Conservation (phyloP, 2,797 vertebrate species). For the Ctenosaura bakeri region DNA sequence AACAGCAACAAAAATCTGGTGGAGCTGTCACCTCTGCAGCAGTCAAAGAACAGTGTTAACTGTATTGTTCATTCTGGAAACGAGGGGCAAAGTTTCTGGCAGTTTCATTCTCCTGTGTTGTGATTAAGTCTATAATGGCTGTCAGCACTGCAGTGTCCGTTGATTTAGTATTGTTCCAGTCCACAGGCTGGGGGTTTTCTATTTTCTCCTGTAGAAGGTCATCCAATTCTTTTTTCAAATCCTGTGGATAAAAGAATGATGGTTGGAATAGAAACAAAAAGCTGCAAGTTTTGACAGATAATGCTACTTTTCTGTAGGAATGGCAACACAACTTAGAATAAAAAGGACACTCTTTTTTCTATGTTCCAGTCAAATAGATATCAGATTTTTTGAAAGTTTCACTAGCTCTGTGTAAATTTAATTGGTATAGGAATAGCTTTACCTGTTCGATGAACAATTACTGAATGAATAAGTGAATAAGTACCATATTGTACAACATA, state of each 20-base stretch:
- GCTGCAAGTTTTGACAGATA: neutral
- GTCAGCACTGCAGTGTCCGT: slow-evolving; percentile 95
- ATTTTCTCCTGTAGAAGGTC: slow-evolving; percentile 94
- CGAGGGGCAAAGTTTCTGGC: slow-evolving; percentile 75
- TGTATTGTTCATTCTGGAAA: slow-evolving; percentile 73
- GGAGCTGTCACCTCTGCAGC: slow-evolving; percentile 8
- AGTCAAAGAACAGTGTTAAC: slow-evolving; percentile 67
- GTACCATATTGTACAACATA: neutral
- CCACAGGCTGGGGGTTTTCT: slow-evolving; percentile 90
- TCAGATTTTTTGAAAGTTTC: neutral
- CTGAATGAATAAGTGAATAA: neutral
- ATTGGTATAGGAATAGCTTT: neutral
- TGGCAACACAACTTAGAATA: neutral
- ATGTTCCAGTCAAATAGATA: neutral
- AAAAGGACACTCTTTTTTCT: neutral
- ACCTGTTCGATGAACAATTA: neutral
- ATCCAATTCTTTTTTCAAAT: slow-evolving; percentile 91
- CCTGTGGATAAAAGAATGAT: slow-evolving; percentile 76
- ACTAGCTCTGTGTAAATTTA: neutral
- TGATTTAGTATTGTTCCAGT: slow-evolving; percentile 88
- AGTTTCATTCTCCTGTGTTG: slow-evolving; percentile 90
- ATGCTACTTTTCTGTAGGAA: neutral
- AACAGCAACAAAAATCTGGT: slow-evolving; percentile 30
- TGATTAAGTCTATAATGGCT: slow-evolving; percentile 97
- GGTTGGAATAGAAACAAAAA: neutral